Base-by-base conservation (phyloP, 2,888 invertebrate genomes). In the Oasisia sp. region DNA sequence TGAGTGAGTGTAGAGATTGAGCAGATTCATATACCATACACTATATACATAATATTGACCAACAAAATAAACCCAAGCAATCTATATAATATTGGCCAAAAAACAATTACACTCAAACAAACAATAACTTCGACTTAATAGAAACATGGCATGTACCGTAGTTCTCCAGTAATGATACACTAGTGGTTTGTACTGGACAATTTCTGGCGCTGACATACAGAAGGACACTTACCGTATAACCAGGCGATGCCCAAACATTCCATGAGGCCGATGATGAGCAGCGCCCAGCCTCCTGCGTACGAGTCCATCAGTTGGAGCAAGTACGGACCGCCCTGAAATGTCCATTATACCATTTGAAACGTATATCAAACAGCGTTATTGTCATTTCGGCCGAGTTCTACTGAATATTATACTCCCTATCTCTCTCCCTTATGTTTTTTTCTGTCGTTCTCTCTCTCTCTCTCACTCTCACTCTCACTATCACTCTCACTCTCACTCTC, bases 211-310 rank as follows among this genome's bases (percentile, higher is more conserved):
- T 44, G 44, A 32, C n/a, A 12, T 91, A 45, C 2, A 56, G 38
- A 32, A 14, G 91, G 38, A 38, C 32, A 90, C 95, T 19, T 94
- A 93, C 98, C 98, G 93, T 96, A 96, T 91, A 98, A 97, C 97
- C 98, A 98, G 92, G 97, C 97, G 12, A 98, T 96, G 0, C 97
- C 97, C 45, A 97, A 96, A 89, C 98, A 97, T 96, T 98, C 98
- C 89, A 97, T 96, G 89, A 98, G 97, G 0, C 98, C 97, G 93
- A 98, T 97, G 96, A 98, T 97, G 0, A 98, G 94, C 11, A 96
- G 94, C 0, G 95, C 95, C 96, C 96, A 96, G 1, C 96, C 96
- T 38, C 96, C 96, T 38, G 95, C 95, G 94, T 95, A 96, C 74
- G 95, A 95, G 94, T 96, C 96, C 95, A 96, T 95, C 92, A 96